Conservation (phyloP, 2,113 vertebrate species). For the Tetrax tetrax region DNA sequence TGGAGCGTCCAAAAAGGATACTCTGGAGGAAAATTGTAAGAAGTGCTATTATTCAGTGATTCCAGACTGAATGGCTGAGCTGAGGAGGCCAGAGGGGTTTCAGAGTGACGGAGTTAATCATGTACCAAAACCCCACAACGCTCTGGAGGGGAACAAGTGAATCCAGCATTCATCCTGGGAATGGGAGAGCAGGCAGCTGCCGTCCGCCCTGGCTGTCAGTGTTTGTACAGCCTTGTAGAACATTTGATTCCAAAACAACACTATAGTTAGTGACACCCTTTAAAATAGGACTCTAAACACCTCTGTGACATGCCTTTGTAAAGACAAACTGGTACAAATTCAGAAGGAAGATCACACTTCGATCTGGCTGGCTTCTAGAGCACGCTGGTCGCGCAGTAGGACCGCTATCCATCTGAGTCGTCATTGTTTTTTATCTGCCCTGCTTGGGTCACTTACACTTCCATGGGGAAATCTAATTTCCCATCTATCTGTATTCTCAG, state of each 20-base stretch:
- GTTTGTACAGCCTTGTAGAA: background rate
- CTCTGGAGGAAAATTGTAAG: background rate
- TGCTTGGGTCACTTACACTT: background rate
- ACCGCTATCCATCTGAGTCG: background rate
- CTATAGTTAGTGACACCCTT: background rate
- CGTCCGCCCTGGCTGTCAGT: accelerated
- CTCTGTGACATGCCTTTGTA: background rate
- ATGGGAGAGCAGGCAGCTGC: background rate
- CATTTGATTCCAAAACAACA: accelerated
- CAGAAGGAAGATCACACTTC: background rate
- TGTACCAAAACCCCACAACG: background rate
- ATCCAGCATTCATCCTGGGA: background rate
- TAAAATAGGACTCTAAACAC: background rate
- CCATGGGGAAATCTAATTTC: background rate
- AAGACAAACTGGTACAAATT: no score
- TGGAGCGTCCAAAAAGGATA: background rate
- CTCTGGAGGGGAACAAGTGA: background rate
- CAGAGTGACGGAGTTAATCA: background rate
- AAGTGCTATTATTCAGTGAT: background rate
- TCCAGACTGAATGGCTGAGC: background rate
- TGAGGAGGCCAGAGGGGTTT: background rate
- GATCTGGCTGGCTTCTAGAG: background rate
- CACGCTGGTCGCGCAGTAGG: background rate
- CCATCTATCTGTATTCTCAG: background rate
- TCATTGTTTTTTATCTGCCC: background rate